Evolutionary conservation across 2,888 invertebrate genomes (phyloP).

Genomic region (Leucophora obtusa): DNA sequence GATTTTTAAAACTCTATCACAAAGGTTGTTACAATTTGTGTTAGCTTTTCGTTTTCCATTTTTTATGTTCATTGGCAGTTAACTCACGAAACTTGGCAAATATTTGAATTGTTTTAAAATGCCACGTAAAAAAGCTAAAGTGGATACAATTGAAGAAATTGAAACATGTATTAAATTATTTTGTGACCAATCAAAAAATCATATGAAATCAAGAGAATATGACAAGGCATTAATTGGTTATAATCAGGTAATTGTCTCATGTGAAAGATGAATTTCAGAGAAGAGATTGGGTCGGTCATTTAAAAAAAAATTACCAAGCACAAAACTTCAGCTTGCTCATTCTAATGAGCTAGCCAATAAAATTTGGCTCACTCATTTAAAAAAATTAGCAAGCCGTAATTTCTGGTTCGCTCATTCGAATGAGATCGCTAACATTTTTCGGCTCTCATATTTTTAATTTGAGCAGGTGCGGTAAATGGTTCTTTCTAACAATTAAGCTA

Average conservation of each 20-base stretch:
- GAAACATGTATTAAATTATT: conserved; percentile 83
- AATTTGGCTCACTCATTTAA: too few species aligned
- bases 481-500: too few species aligned
- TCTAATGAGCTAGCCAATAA: too few species aligned
- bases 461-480: too few species aligned
- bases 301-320: too few species aligned
- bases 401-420: too few species aligned
- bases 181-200: conserved; percentile 88
- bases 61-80: not conserved
- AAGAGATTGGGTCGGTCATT: too few species aligned
- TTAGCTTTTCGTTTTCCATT: not conserved
- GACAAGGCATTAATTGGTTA: conserved; percentile 85
- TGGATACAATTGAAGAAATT: conserved; percentile 78
- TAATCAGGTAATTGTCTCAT: conserved; percentile 81
- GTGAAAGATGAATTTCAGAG: too few species aligned
- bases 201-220: conserved; percentile 87
- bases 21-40: conserved; percentile 33
- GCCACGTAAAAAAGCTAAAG: conserved; percentile 75
- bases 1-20: conserved; percentile 28
- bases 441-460: too few species aligned
- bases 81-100: not conserved
- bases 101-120: conserved; percentile 65
- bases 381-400: too few species aligned
- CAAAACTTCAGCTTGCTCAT: too few species aligned
- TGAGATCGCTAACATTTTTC: too few species aligned